Base-by-base conservation (phyloP, 1,140 invertebrate species). In the Oedothorax gibbosus region DNA sequence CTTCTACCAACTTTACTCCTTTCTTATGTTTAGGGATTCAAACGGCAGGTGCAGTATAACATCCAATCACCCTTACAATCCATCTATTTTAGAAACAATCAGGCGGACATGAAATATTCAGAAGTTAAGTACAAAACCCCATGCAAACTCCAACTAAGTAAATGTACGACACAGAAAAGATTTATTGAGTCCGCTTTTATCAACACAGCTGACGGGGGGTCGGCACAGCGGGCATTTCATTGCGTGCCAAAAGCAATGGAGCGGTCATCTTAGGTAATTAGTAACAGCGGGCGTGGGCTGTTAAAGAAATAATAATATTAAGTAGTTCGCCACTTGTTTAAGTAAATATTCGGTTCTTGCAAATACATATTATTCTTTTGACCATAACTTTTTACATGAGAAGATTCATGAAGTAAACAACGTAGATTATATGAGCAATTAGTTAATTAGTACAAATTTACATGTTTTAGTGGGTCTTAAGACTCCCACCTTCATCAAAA, bases 231-330 rank as follows among this genome's bases (percentile, higher is more conserved):
- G 60, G 5, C 7, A 68, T 11, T 49, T 20, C 50, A 81, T 81
- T 18, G 78, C 78, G 78, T 81, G 78, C 65, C 78, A 57, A 18
- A 68, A 66, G 64, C 64, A 21, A 79, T 68, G 62, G 77, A 53
- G 78, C 66, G 78, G 65, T 51, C 50, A 69, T 71, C 50, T 57
- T 57, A 21, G 49, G 78, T 62, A 81, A 81, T 81, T 81, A 81
- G 78, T 49, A 57, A 60, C 78, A 20, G 10, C 66, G 78, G 78
- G 78, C 65, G 78, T 71, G 14, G 65, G 21, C 53, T 50, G 35
- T 71, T 81, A 71, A 54, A 20, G 66, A 71, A 79, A 50, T 79
- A 79, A 66, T 79, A 2, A 35, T 35, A n/a, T n/a, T n/a, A 35
- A 35, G 35, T 35, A 35, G 35, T 35, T 35, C 35, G 5, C 35